Conservation (phyloP, 2,888 invertebrate species). For the Zootermopsis nevadensis region DNA sequence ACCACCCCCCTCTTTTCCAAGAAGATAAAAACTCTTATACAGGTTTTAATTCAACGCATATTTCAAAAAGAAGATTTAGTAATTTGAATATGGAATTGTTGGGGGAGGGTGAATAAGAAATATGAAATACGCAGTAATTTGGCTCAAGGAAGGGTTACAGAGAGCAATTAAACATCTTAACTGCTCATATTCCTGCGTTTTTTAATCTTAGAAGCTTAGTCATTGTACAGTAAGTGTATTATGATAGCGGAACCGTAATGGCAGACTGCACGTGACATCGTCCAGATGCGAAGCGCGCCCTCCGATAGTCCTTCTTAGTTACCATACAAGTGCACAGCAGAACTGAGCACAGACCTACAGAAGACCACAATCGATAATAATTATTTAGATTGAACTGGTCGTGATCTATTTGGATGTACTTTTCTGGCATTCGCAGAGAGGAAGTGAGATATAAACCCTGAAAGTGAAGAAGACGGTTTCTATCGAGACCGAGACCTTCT, state of each 20-base stretch:
- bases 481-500: too few relatives aligned
- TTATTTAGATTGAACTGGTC: too few relatives aligned
- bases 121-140: slow-evolving; percentile 41
- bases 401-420: too few relatives aligned
- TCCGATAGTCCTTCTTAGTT: not conserved
- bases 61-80: slow-evolving; percentile 25
- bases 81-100: slow-evolving; percentile 38
- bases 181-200: not conserved
- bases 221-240: not conserved
- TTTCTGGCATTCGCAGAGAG: too few relatives aligned
- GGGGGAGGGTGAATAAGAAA: slow-evolving; percentile 27
- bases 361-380: too few relatives aligned
- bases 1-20: not conserved
- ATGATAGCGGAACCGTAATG: too few relatives aligned
- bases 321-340: not conserved
- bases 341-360: too few relatives aligned
- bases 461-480: too few relatives aligned
- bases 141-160: slow-evolving; percentile 33
- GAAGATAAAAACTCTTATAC: not conserved
- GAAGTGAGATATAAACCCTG: too few relatives aligned
- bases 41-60: slow-evolving; percentile 27
- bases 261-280: too few relatives aligned
- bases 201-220: not conserved
- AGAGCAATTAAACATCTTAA: slow-evolving; percentile 35
- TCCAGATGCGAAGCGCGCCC: too few relatives aligned